Conservation (phyloP, 2,797 vertebrate genomes). For the Enteromius thamalakanensis region DNA sequence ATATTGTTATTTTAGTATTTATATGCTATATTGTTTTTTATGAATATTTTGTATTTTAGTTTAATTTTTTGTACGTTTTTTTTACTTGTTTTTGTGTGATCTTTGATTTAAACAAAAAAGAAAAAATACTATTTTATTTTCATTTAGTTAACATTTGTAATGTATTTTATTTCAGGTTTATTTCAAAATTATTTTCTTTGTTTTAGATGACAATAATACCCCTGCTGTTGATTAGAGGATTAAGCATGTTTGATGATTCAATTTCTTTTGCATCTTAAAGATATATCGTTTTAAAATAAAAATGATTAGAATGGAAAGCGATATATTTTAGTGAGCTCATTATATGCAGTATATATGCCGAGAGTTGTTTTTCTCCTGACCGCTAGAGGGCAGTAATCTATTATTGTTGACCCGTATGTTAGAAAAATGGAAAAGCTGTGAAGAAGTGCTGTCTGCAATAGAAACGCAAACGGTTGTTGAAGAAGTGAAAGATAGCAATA, state of each 20-base stretch:
- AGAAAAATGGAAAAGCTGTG: neutral
- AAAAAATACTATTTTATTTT: neutral
- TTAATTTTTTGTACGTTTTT: neutral
- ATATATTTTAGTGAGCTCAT: neutral
- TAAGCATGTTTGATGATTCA: neutral
- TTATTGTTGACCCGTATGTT: neutral
- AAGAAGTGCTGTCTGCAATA: slow-evolving; percentile 2
- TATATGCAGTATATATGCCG: too few relatives aligned
- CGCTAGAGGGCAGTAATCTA: neutral
- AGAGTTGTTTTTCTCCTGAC: slow-evolving; percentile 1
- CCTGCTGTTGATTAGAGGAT: neutral
- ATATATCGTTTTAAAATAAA: neutral
- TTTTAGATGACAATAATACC: neutral
- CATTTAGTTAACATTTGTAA: neutral
- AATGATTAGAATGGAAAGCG: neutral
- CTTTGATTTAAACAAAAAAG: neutral
- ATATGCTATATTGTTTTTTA: neutral
- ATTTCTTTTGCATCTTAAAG: neutral
- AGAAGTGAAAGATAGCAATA: slow-evolving; percentile 25
- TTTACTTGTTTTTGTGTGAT: neutral
- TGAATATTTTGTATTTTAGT: neutral
- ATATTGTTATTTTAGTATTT: neutral
- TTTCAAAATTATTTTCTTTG: neutral
- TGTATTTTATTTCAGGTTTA: neutral
- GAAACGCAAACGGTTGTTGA: neutral